Conservation (phyloP, 1,140 invertebrate genomes). For the Micrasema longulum region DNA sequence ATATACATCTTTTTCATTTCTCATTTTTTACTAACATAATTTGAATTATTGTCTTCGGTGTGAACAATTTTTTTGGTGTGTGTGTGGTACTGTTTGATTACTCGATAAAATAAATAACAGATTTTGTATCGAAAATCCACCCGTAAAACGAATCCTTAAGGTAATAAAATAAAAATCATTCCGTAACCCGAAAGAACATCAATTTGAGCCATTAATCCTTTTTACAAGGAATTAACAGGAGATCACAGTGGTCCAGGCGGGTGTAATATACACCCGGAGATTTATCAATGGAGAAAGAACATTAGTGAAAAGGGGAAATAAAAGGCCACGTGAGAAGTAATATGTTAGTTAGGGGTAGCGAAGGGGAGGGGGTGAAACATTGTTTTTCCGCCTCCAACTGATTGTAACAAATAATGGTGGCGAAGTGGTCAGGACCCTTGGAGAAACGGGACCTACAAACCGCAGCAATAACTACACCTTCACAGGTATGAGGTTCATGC, state of each 20-base stretch:
- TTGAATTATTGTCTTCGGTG: no score
- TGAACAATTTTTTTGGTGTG: no score
- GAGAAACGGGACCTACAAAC: not conserved
- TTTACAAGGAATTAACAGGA: constrained; percentile 11
- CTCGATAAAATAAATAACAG: no score
- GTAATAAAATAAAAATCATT: no score
- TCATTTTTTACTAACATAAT: no score
- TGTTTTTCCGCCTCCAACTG: constrained; percentile 46
- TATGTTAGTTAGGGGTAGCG: constrained; percentile 12
- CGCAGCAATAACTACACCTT: no score
- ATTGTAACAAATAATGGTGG: constrained; percentile 42
- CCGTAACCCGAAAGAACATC: no score
- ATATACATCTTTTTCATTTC: no score
- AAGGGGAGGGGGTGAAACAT: constrained; percentile 46
- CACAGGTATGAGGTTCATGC: no score
- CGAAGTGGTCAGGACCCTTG: constrained; percentile 14
- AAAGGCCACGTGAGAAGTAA: constrained; percentile 27
- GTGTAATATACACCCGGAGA: constrained; percentile 33
- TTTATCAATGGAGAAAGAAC: constrained; percentile 32
- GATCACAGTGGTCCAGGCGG: constrained; percentile 5
- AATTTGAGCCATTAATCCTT: not conserved
- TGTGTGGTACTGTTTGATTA: no score
- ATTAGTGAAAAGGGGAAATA: constrained; percentile 31
- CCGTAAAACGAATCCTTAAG: no score
- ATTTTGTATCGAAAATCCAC: no score